Evolutionary conservation across 2,113 vertebrate species (phyloP).

Genomic region (Thalassoma bifasciatum): DNA sequence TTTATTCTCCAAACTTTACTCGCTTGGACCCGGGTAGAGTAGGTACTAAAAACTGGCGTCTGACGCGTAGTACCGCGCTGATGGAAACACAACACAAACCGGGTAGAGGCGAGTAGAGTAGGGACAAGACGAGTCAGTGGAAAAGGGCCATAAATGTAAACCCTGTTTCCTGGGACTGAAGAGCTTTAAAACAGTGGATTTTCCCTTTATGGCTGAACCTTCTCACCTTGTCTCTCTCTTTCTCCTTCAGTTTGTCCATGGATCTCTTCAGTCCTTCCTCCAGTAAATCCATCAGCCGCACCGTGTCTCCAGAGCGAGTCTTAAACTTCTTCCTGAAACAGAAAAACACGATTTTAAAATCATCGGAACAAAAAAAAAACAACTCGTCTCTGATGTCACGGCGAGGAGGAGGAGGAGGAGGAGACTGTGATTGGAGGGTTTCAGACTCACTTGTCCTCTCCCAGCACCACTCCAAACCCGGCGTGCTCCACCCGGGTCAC

Average conservation of each 20-base stretch:
- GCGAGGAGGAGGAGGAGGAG: background rate
- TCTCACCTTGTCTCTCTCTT: constrained; percentile 94
- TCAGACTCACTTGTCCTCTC: constrained; percentile 94
- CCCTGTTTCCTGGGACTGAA: too few species aligned
- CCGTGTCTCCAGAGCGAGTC: constrained; percentile 95
- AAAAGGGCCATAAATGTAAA: too few species aligned
- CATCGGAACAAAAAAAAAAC: constrained; percentile 16
- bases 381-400: too few species aligned
- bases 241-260: constrained; percentile 98
- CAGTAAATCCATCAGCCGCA: constrained; percentile 93
- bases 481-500: constrained; percentile 92
- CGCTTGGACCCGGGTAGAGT: too few species aligned
- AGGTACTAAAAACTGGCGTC: too few species aligned
- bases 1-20: too few species aligned
- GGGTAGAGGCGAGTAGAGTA: too few species aligned
- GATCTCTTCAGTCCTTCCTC: constrained; percentile 94
- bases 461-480: constrained; percentile 95
- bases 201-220: background rate
- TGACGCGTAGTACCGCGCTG: too few species aligned
- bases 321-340: constrained; percentile 96
- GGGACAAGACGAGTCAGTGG: too few species aligned
- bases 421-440: background rate
- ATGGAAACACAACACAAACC: too few species aligned
- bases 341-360: constrained; percentile 27
- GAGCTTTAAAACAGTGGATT: background rate